Base-by-base conservation (phyloP, 2,797 vertebrate genomes). In the Pangasius macronema region DNA sequence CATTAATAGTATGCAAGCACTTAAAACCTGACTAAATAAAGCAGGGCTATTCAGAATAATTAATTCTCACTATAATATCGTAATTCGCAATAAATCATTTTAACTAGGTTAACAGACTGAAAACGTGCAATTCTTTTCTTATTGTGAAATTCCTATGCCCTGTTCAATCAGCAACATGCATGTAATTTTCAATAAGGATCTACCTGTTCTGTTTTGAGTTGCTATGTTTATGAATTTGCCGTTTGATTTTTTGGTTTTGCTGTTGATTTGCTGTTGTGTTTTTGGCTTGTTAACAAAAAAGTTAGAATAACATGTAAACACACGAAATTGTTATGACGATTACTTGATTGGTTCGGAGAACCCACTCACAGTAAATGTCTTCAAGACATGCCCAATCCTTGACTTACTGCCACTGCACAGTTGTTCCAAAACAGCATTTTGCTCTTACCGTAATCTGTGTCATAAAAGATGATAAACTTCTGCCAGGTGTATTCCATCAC, bases 391-490 rank as follows among this genome's bases (percentile, higher is more conserved):
- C 0, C 24, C 5, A 39, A 14, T 42, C 5, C 5, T 59, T 39
- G 33, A 42, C 14, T 46, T 46, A 16, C 24, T 49, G 22, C 5
- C 5, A 13, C 33, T 36, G 55, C 5, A 36, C 30, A 59, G 2
- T 39, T 70, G 22, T 55, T 84, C 22, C 22, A 59, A 68, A 49
- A 39, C 27, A 14, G 53, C 61, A 83, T 83, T 68, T 53, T 70
- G 49, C 22, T 20, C 97, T 97, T 94, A 99, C 98, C 98, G 3
- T 98, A 99, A 91, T 99, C 97, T 0, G 95, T 98, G 89, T 99
- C 98, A 1, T 99, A 99, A 95, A 99, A 99, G 93, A 99, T 96
- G 89, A 99, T 98, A 93, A 99, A 99, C 93, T 98, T 99, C 95
- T 99, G 98, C 98, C 99, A 99, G 93, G 97, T 97, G 67, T 99